Evolutionary conservation across 2,888 invertebrate genomes (phyloP), one percentile per base, ranked within the genome.

Genomic region (Pollenia griseotomentosa): DNA sequence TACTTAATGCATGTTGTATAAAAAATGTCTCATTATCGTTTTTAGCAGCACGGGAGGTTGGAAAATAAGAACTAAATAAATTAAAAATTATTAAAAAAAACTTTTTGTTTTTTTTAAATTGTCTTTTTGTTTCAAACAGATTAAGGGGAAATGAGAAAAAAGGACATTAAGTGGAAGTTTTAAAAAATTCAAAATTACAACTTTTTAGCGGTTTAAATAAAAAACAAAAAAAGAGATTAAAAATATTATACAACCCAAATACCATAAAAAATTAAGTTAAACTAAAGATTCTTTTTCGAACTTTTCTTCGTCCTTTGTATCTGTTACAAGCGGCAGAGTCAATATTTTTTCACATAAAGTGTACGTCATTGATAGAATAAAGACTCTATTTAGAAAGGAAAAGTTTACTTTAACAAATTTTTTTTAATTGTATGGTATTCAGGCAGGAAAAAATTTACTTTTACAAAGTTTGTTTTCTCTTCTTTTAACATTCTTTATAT

Each of bases 21-120:
- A 23, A 55, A 33, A 51, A 9, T 53, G 16, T 55, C 66, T 78
- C 68, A 78, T 78, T 68, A 73, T 81, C 66, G 10, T 73, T 81
- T 42, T 77, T 66, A 77, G 66, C 71, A 66, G 73, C 9, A 23
- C 12, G 65, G 19, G 51, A 5, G 44, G 14, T 10, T 11, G n/a
- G 53, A 16, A 55, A 33, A 48, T 14, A 48, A 19, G 48, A 73
- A 66, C 2, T 48, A 63, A 44, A 33, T 8, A 75, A 51, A 42
- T 14, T 42, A 59, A 46, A 11, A 40, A 46, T 63, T 59, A n/a
- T 73, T 73, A 51, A 19, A 75, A 65, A 42, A 14, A 66, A 79
- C 12, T 65, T 53, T 61, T 9, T 70, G 61, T n/a, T 23, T 44
- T 68, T 14, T 23, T 51, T 42, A 53, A 71, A 83, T 78, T 71